Evolutionary conservation across 2,113 vertebrate genomes (phyloP).

Genomic region (Chaetodon auriga): DNA sequence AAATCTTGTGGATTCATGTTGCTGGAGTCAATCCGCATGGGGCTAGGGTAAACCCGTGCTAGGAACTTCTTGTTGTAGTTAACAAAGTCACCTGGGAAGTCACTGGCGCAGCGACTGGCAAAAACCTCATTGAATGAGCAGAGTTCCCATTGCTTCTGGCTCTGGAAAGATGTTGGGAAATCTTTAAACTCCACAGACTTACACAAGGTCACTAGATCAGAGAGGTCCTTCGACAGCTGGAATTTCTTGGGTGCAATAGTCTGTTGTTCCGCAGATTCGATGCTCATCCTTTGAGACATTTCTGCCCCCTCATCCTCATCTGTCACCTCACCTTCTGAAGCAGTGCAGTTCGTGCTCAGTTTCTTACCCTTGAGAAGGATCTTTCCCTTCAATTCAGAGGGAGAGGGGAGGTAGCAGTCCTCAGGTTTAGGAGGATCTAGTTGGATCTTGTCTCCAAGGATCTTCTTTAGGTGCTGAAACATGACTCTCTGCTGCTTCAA

Average conservation of each 20-base stretch:
- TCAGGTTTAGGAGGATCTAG: constrained; percentile 88
- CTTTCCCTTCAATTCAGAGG: constrained; percentile 90
- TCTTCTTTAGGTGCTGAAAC: constrained; percentile 97
- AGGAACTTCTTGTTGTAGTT: constrained; percentile 99
- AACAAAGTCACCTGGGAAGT: constrained; percentile 96
- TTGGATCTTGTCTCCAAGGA: constrained; percentile 93
- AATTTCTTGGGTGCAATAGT: constrained; percentile 88
- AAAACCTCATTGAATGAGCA: constrained; percentile 98
- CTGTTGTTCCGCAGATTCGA: constrained; percentile 87
- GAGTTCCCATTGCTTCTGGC: constrained; percentile 97
- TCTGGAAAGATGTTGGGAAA: constrained; percentile 93
- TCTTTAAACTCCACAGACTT: constrained; percentile 97
- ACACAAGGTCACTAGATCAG: constrained; percentile 94
- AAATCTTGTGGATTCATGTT: constrained; percentile 99
- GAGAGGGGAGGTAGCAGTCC: constrained; percentile 94
- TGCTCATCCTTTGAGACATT: constrained; percentile 93
- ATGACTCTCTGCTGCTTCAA: constrained; percentile 97
- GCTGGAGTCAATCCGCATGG: constrained; percentile 98
- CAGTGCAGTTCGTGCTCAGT: constrained; percentile 88
- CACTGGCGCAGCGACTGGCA: constrained; percentile 92
- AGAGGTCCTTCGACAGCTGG: constrained; percentile 96
- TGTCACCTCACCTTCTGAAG: constrained; percentile 94
- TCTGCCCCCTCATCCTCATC: constrained; percentile 98
- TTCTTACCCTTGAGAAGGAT: constrained; percentile 97
- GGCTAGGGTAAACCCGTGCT: constrained; percentile 94